Evolutionary conservation across 2,113 vertebrate genomes (phyloP).

Genomic region (Ceyx cyanopectus): DNA sequence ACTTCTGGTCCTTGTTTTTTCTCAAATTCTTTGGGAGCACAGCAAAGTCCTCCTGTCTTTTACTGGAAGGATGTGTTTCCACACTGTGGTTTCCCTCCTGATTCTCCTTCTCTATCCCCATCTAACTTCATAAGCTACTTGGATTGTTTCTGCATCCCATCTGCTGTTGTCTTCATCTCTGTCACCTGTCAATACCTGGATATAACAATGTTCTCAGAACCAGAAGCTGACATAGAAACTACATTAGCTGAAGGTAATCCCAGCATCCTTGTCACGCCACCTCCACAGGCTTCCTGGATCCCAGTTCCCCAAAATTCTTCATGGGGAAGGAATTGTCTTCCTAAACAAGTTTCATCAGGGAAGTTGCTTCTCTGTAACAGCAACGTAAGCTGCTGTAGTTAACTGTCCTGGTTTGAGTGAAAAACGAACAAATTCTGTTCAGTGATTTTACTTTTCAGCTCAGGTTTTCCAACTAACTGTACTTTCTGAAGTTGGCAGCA

Average conservation of each 20-base stretch:
- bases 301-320: not conserved
- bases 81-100: not conserved
- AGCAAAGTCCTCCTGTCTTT: not conserved
- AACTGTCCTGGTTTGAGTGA: no score
- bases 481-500: no score
- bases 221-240: not conserved
- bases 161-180: not conserved
- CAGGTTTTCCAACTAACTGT: no score
- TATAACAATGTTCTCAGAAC: not conserved
- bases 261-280: not conserved
- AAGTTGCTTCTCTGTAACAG: not conserved
- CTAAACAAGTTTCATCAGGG: not conserved
- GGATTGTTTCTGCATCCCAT: not conserved
- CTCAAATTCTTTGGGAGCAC: not conserved
- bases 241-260: not conserved
- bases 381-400: accelerated
- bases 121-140: not conserved
- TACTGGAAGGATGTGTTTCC: not conserved
- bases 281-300: not conserved
- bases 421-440: no score
- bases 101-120: not conserved
- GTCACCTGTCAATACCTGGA: no score
- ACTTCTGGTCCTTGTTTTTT: not conserved
- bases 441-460: no score
- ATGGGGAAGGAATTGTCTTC: not conserved